phyloP scores from a whole-genome alignment of 2,113 vertebrate species.

The Hemichromis elongatus region DNA sequence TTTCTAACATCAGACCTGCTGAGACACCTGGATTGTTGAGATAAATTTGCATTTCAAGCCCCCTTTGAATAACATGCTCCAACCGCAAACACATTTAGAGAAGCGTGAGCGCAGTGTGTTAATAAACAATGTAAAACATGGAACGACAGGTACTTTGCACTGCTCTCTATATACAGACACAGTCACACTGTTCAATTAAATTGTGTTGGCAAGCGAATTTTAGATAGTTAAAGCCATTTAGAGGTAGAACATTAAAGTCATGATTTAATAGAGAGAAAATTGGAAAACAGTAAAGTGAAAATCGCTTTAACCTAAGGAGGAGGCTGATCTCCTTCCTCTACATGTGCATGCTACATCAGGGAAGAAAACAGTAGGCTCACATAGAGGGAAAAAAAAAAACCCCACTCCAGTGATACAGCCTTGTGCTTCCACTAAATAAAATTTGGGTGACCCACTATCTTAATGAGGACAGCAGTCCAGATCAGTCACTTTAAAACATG shows the following conservation, averaged over 20 bases:
- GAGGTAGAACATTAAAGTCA: not conserved
- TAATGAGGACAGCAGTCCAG: not conserved
- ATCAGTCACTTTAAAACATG: not conserved
- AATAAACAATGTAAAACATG: not conserved
- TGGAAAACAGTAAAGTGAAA: not conserved
- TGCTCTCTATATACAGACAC: not conserved
- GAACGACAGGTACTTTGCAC: not conserved
- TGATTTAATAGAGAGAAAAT: not conserved
- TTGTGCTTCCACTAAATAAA: not conserved
- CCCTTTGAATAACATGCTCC: not conserved
- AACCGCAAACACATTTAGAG: not conserved
- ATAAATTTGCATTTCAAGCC: not conserved
- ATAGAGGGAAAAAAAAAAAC: not conserved
- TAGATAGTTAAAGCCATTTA: not conserved
- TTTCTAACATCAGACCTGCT: not conserved
- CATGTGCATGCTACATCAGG: not conserved
- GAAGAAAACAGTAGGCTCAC: not conserved
- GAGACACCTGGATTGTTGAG: not conserved
- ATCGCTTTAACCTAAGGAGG: fast-evolving
- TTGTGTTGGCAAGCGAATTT: not conserved
- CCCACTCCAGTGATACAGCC: not conserved
- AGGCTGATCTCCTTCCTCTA: not conserved
- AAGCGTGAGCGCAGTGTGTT: not conserved
- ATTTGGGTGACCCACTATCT: not conserved
- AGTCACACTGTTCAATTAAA: not conserved